These are phyloP conservation scores for Hemistola chrysoprasaria DNA, from an alignment of 2,888 invertebrate species.

Conservation along the genomic window DNA sequence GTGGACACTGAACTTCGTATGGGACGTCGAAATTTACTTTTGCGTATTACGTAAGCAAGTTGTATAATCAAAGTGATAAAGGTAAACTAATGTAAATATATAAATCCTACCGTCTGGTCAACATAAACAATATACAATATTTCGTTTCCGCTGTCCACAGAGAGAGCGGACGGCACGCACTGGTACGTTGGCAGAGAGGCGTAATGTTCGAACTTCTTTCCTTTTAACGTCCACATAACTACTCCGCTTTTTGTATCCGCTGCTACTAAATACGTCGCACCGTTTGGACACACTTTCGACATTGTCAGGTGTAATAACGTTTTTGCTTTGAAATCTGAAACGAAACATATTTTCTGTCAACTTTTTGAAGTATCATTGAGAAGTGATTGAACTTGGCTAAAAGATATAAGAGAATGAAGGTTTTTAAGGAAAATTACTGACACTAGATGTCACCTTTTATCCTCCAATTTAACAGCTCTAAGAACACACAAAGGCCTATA, in stretches of 20 bases:
- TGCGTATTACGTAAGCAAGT: too few relatives aligned
- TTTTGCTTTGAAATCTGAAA: constrained; percentile 80
- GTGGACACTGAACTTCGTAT: too few relatives aligned
- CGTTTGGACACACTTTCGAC: constrained; percentile 43
- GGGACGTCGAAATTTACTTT: too few relatives aligned
- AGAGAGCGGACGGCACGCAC: constrained; percentile 87
- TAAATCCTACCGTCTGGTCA: constrained; percentile 82
- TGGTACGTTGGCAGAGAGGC: constrained; percentile 87
- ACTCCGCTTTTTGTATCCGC: constrained; percentile 86
- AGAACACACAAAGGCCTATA: too few relatives aligned
- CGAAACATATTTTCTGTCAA: neutral
- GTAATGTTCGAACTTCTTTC: constrained; percentile 57
- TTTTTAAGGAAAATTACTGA: too few relatives aligned
- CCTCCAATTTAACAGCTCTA: too few relatives aligned
- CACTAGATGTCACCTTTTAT: too few relatives aligned
- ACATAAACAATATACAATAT: constrained; percentile 88
- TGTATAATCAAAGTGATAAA: neutral
- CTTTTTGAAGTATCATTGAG: too few relatives aligned
- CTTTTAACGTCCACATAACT: constrained; percentile 81
- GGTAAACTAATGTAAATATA: neutral
- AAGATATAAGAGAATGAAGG: too few relatives aligned
- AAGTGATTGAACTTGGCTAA: too few relatives aligned
- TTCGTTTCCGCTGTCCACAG: constrained; percentile 82
- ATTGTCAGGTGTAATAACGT: constrained; percentile 71
- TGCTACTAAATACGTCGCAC: constrained; percentile 81